Percentiles rank a stretch among this genome's conserved stretches.
Evolutionary conservation across 2,113 vertebrate species (phyloP).

Genomic region (Varanus komodoensis): DNA sequence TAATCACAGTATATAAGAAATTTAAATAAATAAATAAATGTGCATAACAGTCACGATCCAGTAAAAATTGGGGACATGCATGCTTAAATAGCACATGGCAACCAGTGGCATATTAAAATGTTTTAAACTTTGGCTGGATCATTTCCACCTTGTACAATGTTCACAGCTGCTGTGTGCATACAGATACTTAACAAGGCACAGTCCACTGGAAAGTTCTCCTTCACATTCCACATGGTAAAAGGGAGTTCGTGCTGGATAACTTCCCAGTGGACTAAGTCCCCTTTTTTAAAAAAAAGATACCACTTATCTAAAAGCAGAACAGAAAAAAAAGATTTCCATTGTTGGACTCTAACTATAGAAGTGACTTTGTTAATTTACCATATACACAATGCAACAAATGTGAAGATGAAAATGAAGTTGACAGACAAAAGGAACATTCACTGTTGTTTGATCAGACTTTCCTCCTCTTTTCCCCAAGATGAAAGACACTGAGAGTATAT

Average conservation of each 20-base stretch:
- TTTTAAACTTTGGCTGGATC: background rate
- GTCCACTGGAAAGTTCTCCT: background rate
- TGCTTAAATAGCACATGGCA: background rate
- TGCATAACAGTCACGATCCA: background rate
- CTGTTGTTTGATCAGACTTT: background rate
- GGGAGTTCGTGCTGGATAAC: background rate
- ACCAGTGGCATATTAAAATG: background rate
- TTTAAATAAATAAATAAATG: too few relatives aligned
- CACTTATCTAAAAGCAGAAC: background rate
- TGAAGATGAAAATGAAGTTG: slow-evolving; percentile 32
- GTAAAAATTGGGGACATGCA: background rate
- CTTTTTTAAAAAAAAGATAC: background rate
- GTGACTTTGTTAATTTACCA: slow-evolving; percentile 41
- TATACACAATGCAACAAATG: slow-evolving; percentile 22
- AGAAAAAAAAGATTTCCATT: background rate
- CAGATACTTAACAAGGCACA: background rate
- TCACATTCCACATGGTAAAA: background rate
- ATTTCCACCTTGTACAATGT: background rate
- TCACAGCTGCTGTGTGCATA: background rate
- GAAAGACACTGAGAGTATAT: background rate
- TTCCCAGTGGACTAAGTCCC: background rate
- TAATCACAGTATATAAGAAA: too few relatives aligned
- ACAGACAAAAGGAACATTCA: slow-evolving; percentile 50
- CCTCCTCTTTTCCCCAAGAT: background rate
- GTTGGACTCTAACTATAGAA: slow-evolving; percentile 13